A percentile compares a stretch with the other conserved stretches of the same genome.
Evolutionary conservation across 2,797 vertebrate genomes (phyloP).

Genomic region (Zenarchopterus dispar): DNA sequence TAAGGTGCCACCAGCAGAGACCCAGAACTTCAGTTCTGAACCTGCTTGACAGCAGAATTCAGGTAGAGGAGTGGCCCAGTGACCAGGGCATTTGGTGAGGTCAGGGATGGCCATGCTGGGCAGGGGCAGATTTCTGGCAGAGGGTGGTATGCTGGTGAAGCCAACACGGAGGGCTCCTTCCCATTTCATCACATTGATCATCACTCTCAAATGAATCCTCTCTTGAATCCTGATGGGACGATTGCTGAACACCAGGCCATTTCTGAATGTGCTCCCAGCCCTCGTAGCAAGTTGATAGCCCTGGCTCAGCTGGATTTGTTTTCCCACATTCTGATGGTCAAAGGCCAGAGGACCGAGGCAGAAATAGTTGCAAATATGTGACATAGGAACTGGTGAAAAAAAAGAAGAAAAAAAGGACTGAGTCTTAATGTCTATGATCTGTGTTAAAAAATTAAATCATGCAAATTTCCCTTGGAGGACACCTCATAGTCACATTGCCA

Average conservation of each 20-base stretch:
- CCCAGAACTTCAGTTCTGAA: conserved; percentile 81
- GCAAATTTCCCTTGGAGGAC: not conserved
- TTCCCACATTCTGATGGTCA: conserved; percentile 72
- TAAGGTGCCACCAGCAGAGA: conserved; percentile 66
- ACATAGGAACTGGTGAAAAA: not conserved
- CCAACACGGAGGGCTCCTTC: conserved; percentile 83
- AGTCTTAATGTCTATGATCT: not conserved
- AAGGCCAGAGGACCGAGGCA: conserved; percentile 82
- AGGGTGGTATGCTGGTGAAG: conserved; percentile 82
- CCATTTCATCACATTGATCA: conserved; percentile 52
- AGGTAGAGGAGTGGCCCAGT: conserved; percentile 73
- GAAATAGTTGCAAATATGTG: conserved; percentile 33
- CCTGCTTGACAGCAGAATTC: conserved; percentile 44
- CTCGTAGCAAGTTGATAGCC: conserved; percentile 53
- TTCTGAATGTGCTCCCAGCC: conserved; percentile 56
- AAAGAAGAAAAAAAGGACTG: conserved; percentile 1
- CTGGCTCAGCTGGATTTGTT: conserved; percentile 67
- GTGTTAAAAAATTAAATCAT: not conserved
- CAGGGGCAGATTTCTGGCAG: conserved; percentile 65
- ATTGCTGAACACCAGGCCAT: conserved; percentile 85
- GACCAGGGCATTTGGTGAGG: conserved; percentile 70
- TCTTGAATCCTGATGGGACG: conserved; percentile 72
- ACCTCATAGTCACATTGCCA: not conserved
- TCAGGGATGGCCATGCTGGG: conserved; percentile 80
- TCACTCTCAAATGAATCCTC: conserved; percentile 75